Evolutionary conservation across 53 echinoderm and acorn worm species (phyloP).

Genomic region (Mesocentrotus franciscanus): DNA sequence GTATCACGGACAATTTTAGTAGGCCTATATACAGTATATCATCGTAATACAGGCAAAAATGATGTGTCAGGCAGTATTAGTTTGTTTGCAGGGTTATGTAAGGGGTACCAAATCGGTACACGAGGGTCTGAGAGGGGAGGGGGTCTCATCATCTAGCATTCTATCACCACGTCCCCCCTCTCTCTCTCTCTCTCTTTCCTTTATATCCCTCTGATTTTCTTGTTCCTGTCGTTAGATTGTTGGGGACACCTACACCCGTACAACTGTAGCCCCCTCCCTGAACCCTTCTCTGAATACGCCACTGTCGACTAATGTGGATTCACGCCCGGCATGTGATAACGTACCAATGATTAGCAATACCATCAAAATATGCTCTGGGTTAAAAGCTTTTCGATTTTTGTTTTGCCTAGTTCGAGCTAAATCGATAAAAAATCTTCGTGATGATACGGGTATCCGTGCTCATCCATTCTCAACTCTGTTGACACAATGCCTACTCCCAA

Average conservation of each 20-base stretch:
- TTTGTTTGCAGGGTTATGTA: too few relatives aligned
- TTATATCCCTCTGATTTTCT: too few relatives aligned
- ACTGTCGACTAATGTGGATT: neutral
- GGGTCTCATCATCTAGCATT: too few relatives aligned
- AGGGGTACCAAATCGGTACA: too few relatives aligned
- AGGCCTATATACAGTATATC: too few relatives aligned
- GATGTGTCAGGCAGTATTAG: too few relatives aligned
- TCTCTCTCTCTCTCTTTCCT: too few relatives aligned
- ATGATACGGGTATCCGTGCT: neutral
- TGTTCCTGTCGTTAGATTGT: too few relatives aligned
- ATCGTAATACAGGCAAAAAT: too few relatives aligned
- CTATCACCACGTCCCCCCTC: neutral
- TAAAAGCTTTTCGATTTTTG: conserved; percentile 29
- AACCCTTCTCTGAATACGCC: neutral
- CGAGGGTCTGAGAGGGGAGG: too few relatives aligned
- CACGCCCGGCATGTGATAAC: neutral
- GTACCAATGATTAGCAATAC: neutral
- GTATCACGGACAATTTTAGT: too few relatives aligned
- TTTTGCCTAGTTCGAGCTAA: neutral
- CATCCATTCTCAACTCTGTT: neutral
- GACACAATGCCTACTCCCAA: neutral
- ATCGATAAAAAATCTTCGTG: neutral
- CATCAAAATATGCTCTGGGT: neutral
- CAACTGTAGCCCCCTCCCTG: neutral
- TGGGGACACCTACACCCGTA: too few relatives aligned